Percentiles rank a stretch among this genome's conserved stretches.
phyloP scores from a whole-genome alignment of 2,113 vertebrate species.

The Halcyon senegalensis region DNA sequence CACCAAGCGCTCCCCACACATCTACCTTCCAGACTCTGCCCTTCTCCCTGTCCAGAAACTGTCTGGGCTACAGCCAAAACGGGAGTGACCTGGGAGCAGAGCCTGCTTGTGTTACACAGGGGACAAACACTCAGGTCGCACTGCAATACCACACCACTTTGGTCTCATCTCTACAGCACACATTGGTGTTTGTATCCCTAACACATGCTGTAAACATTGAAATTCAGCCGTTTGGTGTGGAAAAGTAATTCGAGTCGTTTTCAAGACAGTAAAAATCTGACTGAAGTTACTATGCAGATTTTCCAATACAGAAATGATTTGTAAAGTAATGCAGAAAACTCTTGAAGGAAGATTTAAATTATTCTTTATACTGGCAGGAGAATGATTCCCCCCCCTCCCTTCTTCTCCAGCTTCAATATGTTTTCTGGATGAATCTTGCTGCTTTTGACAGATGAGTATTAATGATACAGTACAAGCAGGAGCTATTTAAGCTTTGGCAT shows the following conservation, averaged over 20 bases:
- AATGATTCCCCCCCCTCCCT: background rate
- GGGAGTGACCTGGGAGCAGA: background rate
- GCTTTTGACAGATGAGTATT: background rate
- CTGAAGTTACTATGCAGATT: background rate
- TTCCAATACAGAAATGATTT: background rate
- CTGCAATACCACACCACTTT: background rate
- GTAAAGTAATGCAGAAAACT: background rate
- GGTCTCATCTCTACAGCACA: background rate
- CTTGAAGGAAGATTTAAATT: background rate
- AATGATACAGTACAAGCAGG: background rate
- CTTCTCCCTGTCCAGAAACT: background rate
- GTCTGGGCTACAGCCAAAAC: background rate
- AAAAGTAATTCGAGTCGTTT: background rate
- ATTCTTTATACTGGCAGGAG: background rate
- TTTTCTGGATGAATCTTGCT: background rate
- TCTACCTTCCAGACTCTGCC: background rate
- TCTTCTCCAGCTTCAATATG: background rate
- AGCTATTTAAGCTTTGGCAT: background rate
- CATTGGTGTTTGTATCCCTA: accelerated
- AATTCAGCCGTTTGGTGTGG: background rate
- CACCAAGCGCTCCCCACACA: background rate
- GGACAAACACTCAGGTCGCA: accelerated
- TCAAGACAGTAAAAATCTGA: background rate
- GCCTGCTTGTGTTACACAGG: background rate
- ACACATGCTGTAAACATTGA: background rate